phyloP scores from a whole-genome alignment of 2,797 vertebrate genomes.

The Margarornis squamiger region DNA sequence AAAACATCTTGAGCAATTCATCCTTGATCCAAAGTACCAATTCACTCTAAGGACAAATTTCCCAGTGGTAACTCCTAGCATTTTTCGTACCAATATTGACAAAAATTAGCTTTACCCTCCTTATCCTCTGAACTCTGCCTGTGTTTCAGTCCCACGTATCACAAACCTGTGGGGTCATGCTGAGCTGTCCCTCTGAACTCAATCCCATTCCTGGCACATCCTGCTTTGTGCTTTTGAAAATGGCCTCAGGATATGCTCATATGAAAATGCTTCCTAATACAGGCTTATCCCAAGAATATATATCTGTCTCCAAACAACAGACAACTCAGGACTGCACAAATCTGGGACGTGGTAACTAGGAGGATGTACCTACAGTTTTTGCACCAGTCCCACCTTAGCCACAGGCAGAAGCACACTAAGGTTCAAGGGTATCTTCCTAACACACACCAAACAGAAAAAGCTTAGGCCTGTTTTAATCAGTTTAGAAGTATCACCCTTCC shows the following conservation, averaged over 20 bases:
- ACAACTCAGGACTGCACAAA: background rate
- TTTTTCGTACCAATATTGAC: conserved; percentile 7
- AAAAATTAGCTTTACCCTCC: background rate
- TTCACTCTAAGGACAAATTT: background rate
- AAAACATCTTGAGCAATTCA: background rate
- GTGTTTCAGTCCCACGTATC: background rate
- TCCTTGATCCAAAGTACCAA: background rate
- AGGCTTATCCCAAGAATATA: background rate
- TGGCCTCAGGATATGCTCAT: accelerated
- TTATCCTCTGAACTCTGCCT: background rate
- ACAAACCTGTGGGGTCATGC: background rate
- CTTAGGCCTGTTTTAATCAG: background rate
- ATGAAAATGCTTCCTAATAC: background rate
- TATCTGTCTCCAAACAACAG: background rate
- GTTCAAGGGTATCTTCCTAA: background rate
- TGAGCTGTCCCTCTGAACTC: background rate
- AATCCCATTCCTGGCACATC: background rate
- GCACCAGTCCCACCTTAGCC: background rate
- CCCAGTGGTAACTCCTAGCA: background rate
- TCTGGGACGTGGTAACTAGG: background rate
- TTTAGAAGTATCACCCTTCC: background rate
- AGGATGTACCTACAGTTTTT: background rate
- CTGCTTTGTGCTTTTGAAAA: background rate
- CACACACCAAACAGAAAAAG: background rate
- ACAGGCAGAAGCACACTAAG: background rate